phyloP scores from a whole-genome alignment of 2,113 vertebrate species.

The Notarius quadriscutis region DNA sequence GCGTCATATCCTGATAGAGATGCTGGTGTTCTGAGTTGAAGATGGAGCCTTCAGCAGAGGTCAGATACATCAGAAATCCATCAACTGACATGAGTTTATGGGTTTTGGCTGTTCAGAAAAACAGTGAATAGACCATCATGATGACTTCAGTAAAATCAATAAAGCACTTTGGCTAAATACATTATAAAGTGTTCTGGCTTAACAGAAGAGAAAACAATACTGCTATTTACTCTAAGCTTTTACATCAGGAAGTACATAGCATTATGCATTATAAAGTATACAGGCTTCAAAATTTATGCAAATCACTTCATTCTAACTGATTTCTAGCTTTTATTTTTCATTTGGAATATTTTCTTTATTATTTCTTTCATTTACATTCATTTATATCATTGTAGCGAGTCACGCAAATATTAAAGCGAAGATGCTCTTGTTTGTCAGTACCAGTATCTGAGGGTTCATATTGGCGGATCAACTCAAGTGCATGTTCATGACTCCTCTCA shows the following conservation, averaged over 20 bases:
- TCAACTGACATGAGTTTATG: conserved; percentile 80
- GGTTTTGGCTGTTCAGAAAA: conserved; percentile 59
- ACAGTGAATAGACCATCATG: neutral
- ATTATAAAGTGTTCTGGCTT: neutral
- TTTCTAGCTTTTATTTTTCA: neutral
- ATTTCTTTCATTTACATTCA: neutral
- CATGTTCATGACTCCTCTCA: conserved; percentile 69
- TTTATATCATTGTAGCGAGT: neutral
- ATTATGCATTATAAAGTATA: neutral
- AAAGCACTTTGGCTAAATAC: conserved; percentile 9
- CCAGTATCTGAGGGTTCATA: conserved; percentile 87
- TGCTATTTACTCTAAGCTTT: neutral
- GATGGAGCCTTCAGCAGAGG: conserved; percentile 87
- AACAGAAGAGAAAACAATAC: neutral
- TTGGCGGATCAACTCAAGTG: conserved; percentile 80
- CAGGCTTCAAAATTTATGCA: neutral
- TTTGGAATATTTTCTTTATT: too few relatives aligned
- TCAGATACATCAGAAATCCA: conserved; percentile 88
- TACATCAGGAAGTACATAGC: neutral
- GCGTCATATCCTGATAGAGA: conserved; percentile 89
- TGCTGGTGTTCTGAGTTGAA: conserved; percentile 74
- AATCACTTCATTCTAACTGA: neutral
- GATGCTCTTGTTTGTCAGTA: conserved; percentile 52
- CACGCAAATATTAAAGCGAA: neutral
- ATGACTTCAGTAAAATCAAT: neutral